These are phyloP conservation scores for Pseudolycoriella hygida DNA, from an alignment of 2,888 invertebrate species.

Conservation along the genomic window DNA sequence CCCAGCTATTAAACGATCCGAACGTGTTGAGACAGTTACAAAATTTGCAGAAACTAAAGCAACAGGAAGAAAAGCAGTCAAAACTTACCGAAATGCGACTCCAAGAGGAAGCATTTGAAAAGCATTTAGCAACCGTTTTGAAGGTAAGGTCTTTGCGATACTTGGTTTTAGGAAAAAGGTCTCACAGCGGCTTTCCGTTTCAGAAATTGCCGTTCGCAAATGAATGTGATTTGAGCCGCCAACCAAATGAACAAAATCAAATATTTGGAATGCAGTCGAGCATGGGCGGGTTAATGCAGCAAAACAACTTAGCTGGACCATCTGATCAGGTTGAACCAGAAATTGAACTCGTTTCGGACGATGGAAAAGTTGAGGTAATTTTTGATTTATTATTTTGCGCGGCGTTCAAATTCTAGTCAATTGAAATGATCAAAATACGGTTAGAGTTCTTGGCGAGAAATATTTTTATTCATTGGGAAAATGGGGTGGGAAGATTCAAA, in stretches of 20 bases:
- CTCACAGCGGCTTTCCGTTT: background rate
- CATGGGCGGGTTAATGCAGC: background rate
- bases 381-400: too few relatives aligned
- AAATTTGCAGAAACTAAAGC: conserved; percentile 42
- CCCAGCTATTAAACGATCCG: conserved; percentile 50
- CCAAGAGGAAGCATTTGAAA: conserved; percentile 59
- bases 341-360: conserved; percentile 44
- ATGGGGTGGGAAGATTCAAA: too few relatives aligned
- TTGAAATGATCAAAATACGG: conserved; percentile 2
- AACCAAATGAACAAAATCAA: conserved; percentile 7
- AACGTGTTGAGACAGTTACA: conserved; percentile 82
- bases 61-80: conserved; percentile 42
- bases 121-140: conserved; percentile 54
- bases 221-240: conserved; percentile 37
- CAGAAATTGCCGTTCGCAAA: conserved; percentile 45
- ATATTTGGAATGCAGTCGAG: conserved; percentile 4
- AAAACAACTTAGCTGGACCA: conserved; percentile 1
- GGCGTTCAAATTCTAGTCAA: too few relatives aligned
- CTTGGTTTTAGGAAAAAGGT: background rate
- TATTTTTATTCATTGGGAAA: too few relatives aligned
- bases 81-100: conserved; percentile 51
- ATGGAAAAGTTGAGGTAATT: conserved; percentile 31
- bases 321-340: conserved; percentile 39
- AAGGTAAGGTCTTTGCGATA: conserved; percentile 36
- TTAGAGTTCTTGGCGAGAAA: background rate